Conservation (phyloP, 2,113 vertebrate genomes). For the Cariama cristata region DNA sequence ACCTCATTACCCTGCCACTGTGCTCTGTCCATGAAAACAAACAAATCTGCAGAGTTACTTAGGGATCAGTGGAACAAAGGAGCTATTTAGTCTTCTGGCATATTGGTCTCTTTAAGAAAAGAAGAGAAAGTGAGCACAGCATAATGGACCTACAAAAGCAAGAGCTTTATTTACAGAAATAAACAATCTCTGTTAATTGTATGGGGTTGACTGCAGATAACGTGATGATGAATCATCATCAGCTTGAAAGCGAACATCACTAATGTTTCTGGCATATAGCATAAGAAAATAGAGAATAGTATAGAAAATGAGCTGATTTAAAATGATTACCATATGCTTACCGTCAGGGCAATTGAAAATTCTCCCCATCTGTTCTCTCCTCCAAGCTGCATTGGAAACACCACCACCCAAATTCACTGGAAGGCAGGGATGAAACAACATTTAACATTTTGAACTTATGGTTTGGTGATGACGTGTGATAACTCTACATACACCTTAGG, state of each 20-base stretch:
- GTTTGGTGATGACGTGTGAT: background rate
- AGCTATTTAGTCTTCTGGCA: background rate
- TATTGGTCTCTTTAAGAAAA: background rate
- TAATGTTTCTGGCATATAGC: background rate
- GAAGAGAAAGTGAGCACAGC: background rate
- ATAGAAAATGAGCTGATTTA: background rate
- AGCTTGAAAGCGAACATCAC: background rate
- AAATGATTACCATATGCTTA: background rate
- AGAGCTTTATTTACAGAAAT: background rate
- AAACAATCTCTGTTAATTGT: background rate
- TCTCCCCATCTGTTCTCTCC: background rate
- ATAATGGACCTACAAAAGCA: background rate
- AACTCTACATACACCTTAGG: background rate
- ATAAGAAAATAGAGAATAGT: background rate
- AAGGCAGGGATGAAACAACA: background rate
- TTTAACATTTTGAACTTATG: background rate
- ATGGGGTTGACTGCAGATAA: background rate
- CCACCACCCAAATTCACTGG: background rate
- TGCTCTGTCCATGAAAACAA: constrained; percentile 11
- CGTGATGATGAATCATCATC: background rate
- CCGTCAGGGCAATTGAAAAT: background rate
- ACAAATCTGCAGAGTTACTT: constrained; percentile 10
- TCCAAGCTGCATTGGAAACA: background rate
- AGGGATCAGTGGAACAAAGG: background rate
- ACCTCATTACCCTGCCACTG: background rate